Evolutionary conservation across 2,888 invertebrate genomes (phyloP), one percentile per base, ranked within the genome.

Genomic region (Cheilosia impressa): DNA sequence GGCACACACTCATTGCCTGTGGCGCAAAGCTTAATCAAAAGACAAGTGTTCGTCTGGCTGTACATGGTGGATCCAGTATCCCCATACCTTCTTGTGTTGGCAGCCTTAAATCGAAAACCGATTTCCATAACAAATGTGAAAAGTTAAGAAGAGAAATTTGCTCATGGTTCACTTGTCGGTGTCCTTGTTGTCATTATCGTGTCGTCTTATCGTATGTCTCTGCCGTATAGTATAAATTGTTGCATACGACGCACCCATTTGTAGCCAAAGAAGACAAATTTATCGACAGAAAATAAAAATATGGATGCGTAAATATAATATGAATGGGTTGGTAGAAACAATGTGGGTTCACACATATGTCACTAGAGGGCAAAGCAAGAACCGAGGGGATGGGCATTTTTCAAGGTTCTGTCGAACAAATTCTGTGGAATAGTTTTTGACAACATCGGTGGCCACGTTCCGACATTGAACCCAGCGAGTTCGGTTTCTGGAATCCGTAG

Each of bases 101-200:
- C 47, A 41, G 65, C 76, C 68, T 52, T 68, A 77, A 69, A 77
- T 77, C 69, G 62, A 69, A 77, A 77, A 77, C 69, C 77, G 62
- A 77, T 77, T 77, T 77, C 68, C 69, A 69, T 77, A 77, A 62
- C 62, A 77, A 62, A 77, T 69, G 62, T 55, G 68, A 68, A 76
- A 76, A 76, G 66, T 76, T 76, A 47, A 2, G 50, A 60, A 45
- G 41, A 76, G 76, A 60, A 52, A 60, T 68, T 53, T 60, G 41
- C 17, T 47, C 45, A 17, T 19, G 2, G 22, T 60, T n/a, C 24
- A 38, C n/a, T 27, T 50, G 53, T 41, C 17, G 52, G n/a, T 13
- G 50, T 72, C 41, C 38, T 34, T 17, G 19, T 57, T n/a, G 31
- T 47, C 57, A n/a, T 45, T 47, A 27, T 50, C 45, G 31, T 6